A percentile compares a stretch with the other conserved stretches of the same genome.
Evolutionary conservation across 2,797 vertebrate genomes (phyloP).

Genomic region (Benthosema pterotum): DNA sequence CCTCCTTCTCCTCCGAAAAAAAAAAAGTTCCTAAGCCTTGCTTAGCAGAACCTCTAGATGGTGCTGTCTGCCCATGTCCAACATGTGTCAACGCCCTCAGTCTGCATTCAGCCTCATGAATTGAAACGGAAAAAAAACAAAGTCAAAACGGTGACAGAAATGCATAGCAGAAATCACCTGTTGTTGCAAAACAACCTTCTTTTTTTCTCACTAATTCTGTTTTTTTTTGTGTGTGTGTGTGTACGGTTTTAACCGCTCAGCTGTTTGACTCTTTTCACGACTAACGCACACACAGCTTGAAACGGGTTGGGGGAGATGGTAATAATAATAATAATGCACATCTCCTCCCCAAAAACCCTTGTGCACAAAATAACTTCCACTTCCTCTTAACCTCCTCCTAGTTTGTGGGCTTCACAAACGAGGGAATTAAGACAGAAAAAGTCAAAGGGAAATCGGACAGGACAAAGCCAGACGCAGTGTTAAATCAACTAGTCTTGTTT

Average conservation of each 20-base stretch:
- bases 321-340: neutral
- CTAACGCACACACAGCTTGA: slow-evolving; percentile 48
- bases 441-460: slow-evolving; percentile 38
- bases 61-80: slow-evolving; percentile 17
- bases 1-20: slow-evolving; percentile 27
- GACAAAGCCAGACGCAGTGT: slow-evolving; percentile 44
- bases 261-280: slow-evolving; percentile 33
- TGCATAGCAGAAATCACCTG: neutral
- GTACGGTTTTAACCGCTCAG: slow-evolving; percentile 23
- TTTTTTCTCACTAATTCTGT: slow-evolving; percentile 31
- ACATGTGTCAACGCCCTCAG: slow-evolving; percentile 18
- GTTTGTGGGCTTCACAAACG: slow-evolving; percentile 37
- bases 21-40: slow-evolving; percentile 38
- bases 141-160: neutral
- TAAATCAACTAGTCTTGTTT: slow-evolving; percentile 56
- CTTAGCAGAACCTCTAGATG: slow-evolving; percentile 39
- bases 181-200: slow-evolving; percentile 18
- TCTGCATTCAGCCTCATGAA: slow-evolving; percentile 39
- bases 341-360: neutral
- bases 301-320: slow-evolving; percentile 17
- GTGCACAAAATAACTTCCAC: neutral
- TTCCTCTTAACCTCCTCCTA: slow-evolving; percentile 25
- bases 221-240: slow-evolving; percentile 4
- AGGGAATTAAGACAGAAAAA: slow-evolving; percentile 41
- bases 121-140: neutral